These are phyloP conservation scores for Acanthococcus lagerstroemiae DNA, from an alignment of 2,888 invertebrate genomes.

Conservation along the genomic window DNA sequence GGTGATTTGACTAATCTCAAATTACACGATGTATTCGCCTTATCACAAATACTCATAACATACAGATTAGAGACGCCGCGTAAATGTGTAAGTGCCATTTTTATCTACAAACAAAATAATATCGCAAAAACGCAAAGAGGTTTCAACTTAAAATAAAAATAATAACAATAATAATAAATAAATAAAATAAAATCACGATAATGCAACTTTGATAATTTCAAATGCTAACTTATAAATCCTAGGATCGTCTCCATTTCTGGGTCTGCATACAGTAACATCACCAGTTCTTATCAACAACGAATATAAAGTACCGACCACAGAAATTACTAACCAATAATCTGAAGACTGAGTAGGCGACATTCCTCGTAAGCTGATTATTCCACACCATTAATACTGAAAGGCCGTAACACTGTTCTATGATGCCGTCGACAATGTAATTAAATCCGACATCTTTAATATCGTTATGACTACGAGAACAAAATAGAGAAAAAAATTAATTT, in stretches of 20 bases:
- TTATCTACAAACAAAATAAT: too few relatives aligned
- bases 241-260: too few relatives aligned
- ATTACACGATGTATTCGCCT: too few relatives aligned
- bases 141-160: background rate
- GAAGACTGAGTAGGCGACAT: conserved; percentile 18
- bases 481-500: background rate
- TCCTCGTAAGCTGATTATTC: conserved; percentile 61
- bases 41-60: too few relatives aligned
- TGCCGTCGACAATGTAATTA: conserved; percentile 59
- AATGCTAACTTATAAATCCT: background rate
- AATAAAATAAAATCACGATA: background rate
- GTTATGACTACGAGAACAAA: conserved; percentile 44
- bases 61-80: background rate
- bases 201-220: background rate
- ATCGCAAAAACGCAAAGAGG: too few relatives aligned
- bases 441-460: conserved; percentile 59
- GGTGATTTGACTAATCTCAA: too few relatives aligned
- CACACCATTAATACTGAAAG: conserved; percentile 67
- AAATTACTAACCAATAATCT: conserved; percentile 28
- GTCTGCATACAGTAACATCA: too few relatives aligned
- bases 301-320: too few relatives aligned
- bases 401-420: conserved; percentile 56
- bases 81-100: too few relatives aligned
- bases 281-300: too few relatives aligned
- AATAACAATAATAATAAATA: background rate